phyloP scores from a whole-genome alignment of 2,888 invertebrate genomes.

The Platynereis dumerilii region DNA sequence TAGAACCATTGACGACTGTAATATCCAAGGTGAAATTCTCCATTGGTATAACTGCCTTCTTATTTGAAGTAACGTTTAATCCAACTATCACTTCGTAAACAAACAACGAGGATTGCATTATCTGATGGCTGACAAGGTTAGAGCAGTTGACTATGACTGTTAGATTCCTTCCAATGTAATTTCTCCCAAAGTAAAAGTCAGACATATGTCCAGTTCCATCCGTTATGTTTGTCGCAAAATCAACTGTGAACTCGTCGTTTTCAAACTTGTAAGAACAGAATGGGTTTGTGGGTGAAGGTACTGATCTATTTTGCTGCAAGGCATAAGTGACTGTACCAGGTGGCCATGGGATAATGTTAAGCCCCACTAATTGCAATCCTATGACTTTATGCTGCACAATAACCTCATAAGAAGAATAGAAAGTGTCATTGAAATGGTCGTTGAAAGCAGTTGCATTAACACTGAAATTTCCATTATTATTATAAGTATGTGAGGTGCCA shows the following conservation, averaged over 20 bases:
- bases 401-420: background rate
- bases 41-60: background rate
- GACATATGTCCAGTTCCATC: background rate
- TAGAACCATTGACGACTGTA: background rate
- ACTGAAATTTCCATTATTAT: background rate
- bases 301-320: background rate
- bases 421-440: background rate
- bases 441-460: background rate
- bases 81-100: background rate
- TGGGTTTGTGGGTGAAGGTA: background rate
- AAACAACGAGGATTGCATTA: background rate
- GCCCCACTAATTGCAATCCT: background rate
- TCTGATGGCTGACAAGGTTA: background rate
- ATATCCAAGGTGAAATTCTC: background rate
- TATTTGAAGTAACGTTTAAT: background rate
- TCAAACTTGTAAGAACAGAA: background rate
- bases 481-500: background rate
- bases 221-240: background rate
- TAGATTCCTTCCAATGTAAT: slow-evolving; percentile 5
- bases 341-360: background rate
- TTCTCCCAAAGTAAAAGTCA: background rate
- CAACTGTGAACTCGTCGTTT: background rate
- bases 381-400: background rate
- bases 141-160: background rate
- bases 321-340: background rate